Percentiles rank a stretch among this genome's conserved stretches.
Conservation (phyloP, 1,140 invertebrate species). For the Doryteuthis pealeii region DNA sequence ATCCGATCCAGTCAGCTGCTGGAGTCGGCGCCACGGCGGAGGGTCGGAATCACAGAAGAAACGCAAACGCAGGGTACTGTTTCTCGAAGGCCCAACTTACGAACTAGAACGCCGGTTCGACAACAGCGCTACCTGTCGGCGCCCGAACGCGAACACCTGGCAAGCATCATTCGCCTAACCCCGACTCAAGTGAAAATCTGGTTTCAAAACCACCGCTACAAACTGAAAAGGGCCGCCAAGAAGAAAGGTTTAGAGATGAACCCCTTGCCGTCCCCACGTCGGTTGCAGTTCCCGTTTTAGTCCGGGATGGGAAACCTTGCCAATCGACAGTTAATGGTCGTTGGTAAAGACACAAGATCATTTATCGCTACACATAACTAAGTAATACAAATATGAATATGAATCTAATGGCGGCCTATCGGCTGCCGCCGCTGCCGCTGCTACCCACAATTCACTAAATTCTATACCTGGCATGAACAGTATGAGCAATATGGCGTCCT, state of each 20-base stretch:
- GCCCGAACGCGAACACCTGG: slow-evolving; percentile 91
- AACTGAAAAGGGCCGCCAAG: slow-evolving; percentile 87
- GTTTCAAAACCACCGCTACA: slow-evolving; percentile 81
- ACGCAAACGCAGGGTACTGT: slow-evolving; percentile 91
- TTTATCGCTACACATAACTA: neutral
- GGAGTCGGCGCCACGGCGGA: no score
- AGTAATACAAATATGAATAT: neutral
- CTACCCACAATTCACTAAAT: neutral
- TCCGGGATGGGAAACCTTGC: slow-evolving; percentile 90
- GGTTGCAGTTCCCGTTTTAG: slow-evolving; percentile 91
- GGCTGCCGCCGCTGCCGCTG: neutral
- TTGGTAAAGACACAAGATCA: neutral
- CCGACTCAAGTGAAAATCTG: slow-evolving; percentile 76
- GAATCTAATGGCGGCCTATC: neutral
- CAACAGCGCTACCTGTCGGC: slow-evolving; percentile 94
- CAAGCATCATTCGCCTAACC: slow-evolving; percentile 87
- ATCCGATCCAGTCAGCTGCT: neutral
- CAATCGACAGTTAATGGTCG: slow-evolving; percentile 49
- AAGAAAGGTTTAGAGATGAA: slow-evolving; percentile 69
- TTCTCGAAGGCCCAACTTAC: slow-evolving; percentile 95
- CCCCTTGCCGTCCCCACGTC: slow-evolving; percentile 72
- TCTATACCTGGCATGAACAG: neutral
- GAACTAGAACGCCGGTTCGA: slow-evolving; percentile 92
- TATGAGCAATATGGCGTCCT: neutral
- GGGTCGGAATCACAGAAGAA: slow-evolving; percentile 67